phyloP scores from a whole-genome alignment of 1,140 invertebrate genomes.

The Littorina saxatilis region DNA sequence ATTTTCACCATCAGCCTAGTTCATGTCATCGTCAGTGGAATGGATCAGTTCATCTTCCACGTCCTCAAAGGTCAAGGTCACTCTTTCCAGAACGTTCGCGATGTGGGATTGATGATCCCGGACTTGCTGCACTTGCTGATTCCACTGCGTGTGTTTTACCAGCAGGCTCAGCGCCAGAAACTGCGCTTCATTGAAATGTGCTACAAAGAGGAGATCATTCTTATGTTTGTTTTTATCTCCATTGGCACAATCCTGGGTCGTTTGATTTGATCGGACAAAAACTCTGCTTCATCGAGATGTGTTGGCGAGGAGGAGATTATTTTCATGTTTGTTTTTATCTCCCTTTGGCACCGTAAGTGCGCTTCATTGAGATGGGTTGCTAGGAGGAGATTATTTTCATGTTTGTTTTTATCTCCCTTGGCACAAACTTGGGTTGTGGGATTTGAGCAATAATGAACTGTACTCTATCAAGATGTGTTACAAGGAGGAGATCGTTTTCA shows the following conservation, averaged over 20 bases:
- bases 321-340: slow-evolving; percentile 62
- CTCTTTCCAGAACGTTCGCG: slow-evolving; percentile 79
- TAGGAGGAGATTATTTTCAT: slow-evolving; percentile 69
- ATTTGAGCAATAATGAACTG: too few species aligned
- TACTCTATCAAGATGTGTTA: too few species aligned
- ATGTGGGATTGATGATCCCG: slow-evolving; percentile 86
- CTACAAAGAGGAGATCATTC: slow-evolving; percentile 70
- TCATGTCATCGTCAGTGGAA: slow-evolving; percentile 84
- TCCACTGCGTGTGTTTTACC: slow-evolving; percentile 76
- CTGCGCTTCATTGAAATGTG: slow-evolving; percentile 59
- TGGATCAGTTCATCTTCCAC: slow-evolving; percentile 86
- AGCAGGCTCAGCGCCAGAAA: slow-evolving; percentile 55
- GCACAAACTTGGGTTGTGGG: slow-evolving; percentile 61
- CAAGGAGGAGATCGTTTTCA: slow-evolving; percentile 70
- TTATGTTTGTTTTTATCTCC: slow-evolving; percentile 64
- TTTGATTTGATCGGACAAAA: slow-evolving; percentile 44
- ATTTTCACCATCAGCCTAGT: slow-evolving; percentile 82
- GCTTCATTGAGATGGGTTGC: too few species aligned
- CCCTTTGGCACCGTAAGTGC: too few species aligned
- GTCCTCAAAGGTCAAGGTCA: slow-evolving; percentile 84
- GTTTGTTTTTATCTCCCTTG: slow-evolving; percentile 61
- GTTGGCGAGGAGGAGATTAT: slow-evolving; percentile 70
- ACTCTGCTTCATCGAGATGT: too few species aligned
- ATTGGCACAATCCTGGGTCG: slow-evolving; percentile 64
- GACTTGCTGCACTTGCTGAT: slow-evolving; percentile 83